Conservation (phyloP, 2,113 vertebrate species). For the Anoura caudifer region DNA sequence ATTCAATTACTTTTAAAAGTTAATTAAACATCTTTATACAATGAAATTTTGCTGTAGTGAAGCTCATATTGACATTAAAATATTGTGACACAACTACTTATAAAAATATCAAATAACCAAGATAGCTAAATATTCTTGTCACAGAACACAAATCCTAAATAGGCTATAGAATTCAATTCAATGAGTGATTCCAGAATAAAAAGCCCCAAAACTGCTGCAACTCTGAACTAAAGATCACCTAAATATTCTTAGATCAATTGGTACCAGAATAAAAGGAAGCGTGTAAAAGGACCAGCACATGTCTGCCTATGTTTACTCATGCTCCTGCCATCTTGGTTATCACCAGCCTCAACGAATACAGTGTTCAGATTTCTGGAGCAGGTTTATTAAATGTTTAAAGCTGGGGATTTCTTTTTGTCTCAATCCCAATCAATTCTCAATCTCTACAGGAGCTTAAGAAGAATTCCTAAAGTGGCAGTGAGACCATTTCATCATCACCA, state of each 20-base stretch:
- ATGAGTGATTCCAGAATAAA: conserved; percentile 21
- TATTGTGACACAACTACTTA: conserved; percentile 2
- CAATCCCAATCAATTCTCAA: neutral
- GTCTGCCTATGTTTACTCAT: neutral
- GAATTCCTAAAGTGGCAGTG: neutral
- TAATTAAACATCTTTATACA: neutral
- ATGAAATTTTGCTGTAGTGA: conserved; percentile 33
- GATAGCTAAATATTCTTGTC: neutral
- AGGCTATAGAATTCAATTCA: neutral
- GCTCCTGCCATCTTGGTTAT: neutral
- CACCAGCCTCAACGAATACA: neutral
- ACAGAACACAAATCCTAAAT: neutral
- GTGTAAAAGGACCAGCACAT: neutral
- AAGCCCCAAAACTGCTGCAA: neutral
- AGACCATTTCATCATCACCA: neutral
- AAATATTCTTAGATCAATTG: neutral
- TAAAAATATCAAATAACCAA: neutral
- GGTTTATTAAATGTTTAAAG: conserved; percentile 24
- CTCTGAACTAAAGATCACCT: neutral
- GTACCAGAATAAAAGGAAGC: neutral
- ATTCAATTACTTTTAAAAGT: conserved; percentile 39
- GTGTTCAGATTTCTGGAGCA: neutral
- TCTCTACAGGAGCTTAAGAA: neutral
- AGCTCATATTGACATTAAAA: neutral
- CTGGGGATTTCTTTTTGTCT: conserved; percentile 11